These are phyloP conservation scores for Lagorchestes hirsutus DNA, from an alignment of 2,797 vertebrate genomes.

Conservation along the genomic window DNA sequence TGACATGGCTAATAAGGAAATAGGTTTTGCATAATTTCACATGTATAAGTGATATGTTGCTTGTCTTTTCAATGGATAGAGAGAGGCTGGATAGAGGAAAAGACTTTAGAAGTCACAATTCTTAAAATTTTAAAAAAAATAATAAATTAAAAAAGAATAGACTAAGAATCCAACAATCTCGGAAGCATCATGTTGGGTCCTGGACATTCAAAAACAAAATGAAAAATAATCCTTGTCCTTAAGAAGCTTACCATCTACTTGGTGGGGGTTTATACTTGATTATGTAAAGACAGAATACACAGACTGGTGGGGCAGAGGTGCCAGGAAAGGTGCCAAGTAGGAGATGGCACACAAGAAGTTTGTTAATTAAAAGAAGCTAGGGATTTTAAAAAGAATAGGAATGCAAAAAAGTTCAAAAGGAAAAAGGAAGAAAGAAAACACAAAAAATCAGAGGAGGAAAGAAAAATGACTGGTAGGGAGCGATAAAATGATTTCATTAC, in stretches of 20 bases:
- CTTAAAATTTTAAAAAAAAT: not conserved
- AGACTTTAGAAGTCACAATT: not conserved
- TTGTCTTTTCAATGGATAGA: too few relatives aligned
- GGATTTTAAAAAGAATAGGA: not conserved
- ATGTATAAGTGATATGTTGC: too few relatives aligned
- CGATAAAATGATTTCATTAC: not conserved
- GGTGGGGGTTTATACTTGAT: not conserved
- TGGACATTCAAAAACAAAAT: not conserved
- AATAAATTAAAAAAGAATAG: not conserved
- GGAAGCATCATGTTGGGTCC: not conserved
- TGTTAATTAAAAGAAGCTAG: not conserved
- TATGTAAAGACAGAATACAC: not conserved
- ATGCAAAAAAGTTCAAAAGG: not conserved
- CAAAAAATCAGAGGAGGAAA: not conserved
- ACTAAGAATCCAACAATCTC: not conserved
- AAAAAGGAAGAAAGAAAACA: not conserved
- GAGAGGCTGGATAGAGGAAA: not conserved
- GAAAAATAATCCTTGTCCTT: not conserved
- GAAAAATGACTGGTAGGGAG: not conserved
- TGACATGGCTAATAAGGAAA: not conserved
- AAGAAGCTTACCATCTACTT: not conserved
- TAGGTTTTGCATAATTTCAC: too few relatives aligned
- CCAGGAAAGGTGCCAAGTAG: not conserved
- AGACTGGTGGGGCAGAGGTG: not conserved
- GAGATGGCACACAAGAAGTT: not conserved